phyloP scores from a whole-genome alignment of 2,888 invertebrate species.

The Pharmacophagus antenor region DNA sequence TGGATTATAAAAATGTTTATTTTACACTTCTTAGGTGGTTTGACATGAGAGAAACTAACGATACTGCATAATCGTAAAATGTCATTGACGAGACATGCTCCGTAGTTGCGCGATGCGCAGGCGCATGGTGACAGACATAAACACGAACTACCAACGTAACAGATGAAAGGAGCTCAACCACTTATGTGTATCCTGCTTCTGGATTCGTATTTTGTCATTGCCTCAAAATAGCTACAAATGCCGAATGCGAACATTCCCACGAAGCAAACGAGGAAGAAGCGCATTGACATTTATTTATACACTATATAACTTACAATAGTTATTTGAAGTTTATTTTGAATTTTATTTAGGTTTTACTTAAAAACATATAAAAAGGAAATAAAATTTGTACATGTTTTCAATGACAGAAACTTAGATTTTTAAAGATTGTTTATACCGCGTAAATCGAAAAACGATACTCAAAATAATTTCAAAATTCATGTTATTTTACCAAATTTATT shows the following conservation, averaged over 20 bases:
- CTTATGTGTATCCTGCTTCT: constrained; percentile 72
- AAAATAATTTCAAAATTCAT: no score
- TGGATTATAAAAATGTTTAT: neutral
- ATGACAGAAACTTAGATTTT: no score
- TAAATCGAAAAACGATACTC: no score
- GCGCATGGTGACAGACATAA: constrained; percentile 57
- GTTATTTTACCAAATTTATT: no score
- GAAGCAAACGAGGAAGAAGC: constrained; percentile 17
- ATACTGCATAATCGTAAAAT: constrained; percentile 13
- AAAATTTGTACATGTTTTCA: no score
- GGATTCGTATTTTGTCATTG: constrained; percentile 69
- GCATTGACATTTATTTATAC: neutral
- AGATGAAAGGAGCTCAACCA: constrained; percentile 74
- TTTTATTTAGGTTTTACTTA: neutral
- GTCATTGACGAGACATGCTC: constrained; percentile 46
- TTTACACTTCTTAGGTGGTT: neutral
- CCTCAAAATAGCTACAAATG: constrained; percentile 68
- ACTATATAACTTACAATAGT: neutral
- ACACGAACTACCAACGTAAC: constrained; percentile 57
- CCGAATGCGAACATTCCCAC: constrained; percentile 20
- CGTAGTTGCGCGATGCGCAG: constrained; percentile 43
- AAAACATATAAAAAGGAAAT: no score
- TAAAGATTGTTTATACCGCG: no score
- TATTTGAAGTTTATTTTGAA: neutral
- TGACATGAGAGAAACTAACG: neutral